Percentiles rank a stretch among this genome's conserved stretches.
Evolutionary conservation across 2,888 invertebrate genomes (phyloP).

Genomic region (Hypomecis atomaria): DNA sequence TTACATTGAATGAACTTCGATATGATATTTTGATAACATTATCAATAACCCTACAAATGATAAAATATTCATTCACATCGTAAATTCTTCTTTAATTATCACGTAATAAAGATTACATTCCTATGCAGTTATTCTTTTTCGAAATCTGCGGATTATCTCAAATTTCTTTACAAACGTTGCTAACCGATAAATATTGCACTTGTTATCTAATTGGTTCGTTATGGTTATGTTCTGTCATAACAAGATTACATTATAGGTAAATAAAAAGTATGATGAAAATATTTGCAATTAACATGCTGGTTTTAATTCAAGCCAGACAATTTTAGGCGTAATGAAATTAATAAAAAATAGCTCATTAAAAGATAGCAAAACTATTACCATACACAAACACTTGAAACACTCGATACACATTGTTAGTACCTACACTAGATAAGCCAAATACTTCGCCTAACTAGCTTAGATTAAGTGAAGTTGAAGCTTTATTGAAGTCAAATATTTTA

Average conservation of each 20-base stretch:
- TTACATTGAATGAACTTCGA: constrained; percentile 41
- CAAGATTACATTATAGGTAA: not conserved
- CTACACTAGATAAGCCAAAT: constrained; percentile 13
- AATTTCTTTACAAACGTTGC: constrained; percentile 42
- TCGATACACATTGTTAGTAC: constrained; percentile 9
- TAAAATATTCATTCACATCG: not conserved
- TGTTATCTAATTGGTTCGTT: constrained; percentile 43
- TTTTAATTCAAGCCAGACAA: not conserved
- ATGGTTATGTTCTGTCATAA: constrained; percentile 1
- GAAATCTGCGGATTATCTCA: constrained; percentile 47
- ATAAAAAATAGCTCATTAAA: not conserved
- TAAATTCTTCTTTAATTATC: constrained; percentile 15
- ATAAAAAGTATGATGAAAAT: not conserved
- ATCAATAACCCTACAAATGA: constrained; percentile 14
- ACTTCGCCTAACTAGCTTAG: not conserved
- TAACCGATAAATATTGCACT: constrained; percentile 53
- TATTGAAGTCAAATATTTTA: constrained; percentile 4
- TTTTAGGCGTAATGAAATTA: not conserved
- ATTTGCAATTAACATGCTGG: not conserved
- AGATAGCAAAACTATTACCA: constrained; percentile 11
- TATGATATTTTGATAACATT: constrained; percentile 35
- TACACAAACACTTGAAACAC: constrained; percentile 12
- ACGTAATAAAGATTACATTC: constrained; percentile 35
- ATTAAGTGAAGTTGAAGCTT: constrained; percentile 9
- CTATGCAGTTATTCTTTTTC: constrained; percentile 27